These are phyloP conservation scores for Abrostola tripartita DNA, from an alignment of 2,888 invertebrate species.

Conservation along the genomic window DNA sequence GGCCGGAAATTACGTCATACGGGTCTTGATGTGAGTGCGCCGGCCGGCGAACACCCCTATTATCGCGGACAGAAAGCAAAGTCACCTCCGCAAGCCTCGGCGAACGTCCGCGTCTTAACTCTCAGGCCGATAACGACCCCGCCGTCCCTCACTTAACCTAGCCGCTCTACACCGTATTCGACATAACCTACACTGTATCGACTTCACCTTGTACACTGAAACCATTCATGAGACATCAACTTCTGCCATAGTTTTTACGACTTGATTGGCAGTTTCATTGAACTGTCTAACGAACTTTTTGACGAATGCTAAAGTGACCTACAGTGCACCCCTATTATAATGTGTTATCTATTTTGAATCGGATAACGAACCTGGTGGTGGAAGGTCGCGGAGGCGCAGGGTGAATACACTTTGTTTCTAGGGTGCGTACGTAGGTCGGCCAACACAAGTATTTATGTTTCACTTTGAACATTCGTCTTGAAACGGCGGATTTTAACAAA, in stretches of 20 bases:
- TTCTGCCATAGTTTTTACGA: conserved; percentile 26
- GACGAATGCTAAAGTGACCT: conserved; percentile 55
- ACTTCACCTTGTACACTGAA: conserved; percentile 40
- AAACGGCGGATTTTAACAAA: conserved; percentile 19
- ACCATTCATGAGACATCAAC: conserved; percentile 30
- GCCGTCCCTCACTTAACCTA: conserved; percentile 60
- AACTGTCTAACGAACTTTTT: conserved; percentile 31
- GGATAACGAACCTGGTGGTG: conserved; percentile 70
- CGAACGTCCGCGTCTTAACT: conserved; percentile 52
- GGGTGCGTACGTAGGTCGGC: conserved; percentile 70
- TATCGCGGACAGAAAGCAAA: conserved; percentile 63
- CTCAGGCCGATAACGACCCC: conserved; percentile 64
- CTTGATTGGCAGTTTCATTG: conserved; percentile 27
- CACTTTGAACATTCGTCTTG: conserved; percentile 16
- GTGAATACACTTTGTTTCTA: conserved; percentile 79
- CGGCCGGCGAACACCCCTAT: conserved; percentile 60
- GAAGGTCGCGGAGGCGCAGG: conserved; percentile 73
- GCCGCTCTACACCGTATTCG: conserved; percentile 28
- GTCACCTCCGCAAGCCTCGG: conserved; percentile 66
- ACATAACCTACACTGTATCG: conserved; percentile 43
- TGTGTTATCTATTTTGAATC: conserved; percentile 71
- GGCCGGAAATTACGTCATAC: conserved; percentile 63
- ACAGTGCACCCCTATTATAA: conserved; percentile 49
- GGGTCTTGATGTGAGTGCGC: conserved; percentile 34
- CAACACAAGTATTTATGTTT: conserved; percentile 36